phyloP scores from a whole-genome alignment of 2,797 vertebrate species.

The Enteromius unitaeniatus region DNA sequence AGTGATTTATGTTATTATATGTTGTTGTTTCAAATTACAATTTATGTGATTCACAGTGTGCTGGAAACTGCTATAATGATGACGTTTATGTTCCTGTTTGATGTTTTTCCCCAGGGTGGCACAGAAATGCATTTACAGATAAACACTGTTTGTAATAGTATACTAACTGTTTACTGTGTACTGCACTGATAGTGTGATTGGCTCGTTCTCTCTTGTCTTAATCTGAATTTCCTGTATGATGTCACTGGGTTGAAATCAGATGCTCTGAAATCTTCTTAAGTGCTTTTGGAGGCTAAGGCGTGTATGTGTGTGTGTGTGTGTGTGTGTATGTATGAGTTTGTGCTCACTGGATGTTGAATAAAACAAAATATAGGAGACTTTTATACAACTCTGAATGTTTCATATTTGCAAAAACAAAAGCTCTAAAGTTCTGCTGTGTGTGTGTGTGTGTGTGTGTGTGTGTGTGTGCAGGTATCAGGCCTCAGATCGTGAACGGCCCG shows the following conservation, averaged over 20 bases:
- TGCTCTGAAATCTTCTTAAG: slow-evolving; percentile 8
- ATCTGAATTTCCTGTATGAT: slow-evolving; percentile 14
- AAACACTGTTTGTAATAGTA: not conserved
- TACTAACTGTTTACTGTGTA: not conserved
- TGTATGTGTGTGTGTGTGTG: not conserved
- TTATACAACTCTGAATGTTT: not conserved
- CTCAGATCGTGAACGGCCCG: slow-evolving; percentile 96
- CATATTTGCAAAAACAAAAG: not conserved
- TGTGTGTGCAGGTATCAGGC: slow-evolving; percentile 87
- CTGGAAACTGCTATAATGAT: not conserved
- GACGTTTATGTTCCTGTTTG: not conserved
- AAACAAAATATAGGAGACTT: not conserved
- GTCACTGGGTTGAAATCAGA: slow-evolving; percentile 5
- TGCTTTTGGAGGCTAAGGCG: slow-evolving; percentile 32
- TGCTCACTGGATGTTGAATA: not conserved
- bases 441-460: slow-evolving; percentile 22
- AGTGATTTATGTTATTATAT: not conserved
- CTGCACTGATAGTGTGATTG: not conserved
- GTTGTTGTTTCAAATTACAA: not conserved
- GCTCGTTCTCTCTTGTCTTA: not conserved
- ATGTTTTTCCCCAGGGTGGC: not conserved
- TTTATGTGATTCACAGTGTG: not conserved
- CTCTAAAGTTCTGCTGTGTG: not conserved
- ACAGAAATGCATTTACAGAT: not conserved
- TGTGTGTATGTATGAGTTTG: not conserved